Conservation (phyloP, 2,888 invertebrate genomes). For the Apeira syringaria region DNA sequence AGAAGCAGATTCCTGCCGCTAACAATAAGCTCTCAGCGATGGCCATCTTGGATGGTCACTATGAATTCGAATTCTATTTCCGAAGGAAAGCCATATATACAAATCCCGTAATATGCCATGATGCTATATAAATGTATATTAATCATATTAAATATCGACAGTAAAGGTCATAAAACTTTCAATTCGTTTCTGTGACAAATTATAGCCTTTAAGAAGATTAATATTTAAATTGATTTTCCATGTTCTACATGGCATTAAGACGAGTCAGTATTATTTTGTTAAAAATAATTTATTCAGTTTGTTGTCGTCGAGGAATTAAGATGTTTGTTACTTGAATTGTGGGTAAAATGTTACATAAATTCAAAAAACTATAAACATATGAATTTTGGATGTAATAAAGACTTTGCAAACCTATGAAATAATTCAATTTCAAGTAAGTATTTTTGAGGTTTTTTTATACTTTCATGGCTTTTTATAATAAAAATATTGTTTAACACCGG, state of each 20-base stretch:
- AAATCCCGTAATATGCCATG: background rate
- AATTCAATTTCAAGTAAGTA: no score
- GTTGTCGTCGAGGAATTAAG: background rate
- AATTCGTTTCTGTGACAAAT: slow-evolving; percentile 4
- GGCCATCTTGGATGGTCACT: background rate
- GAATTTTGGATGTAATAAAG: no score
- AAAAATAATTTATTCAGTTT: background rate
- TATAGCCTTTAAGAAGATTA: background rate
- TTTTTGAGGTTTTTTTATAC: no score
- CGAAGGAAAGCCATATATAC: background rate
- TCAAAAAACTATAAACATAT: no score
- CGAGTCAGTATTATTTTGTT: background rate
- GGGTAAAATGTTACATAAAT: no score
- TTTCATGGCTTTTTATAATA: no score
- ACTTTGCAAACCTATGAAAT: no score
- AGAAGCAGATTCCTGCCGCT: background rate
- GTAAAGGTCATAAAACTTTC: background rate
- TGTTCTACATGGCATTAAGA: slow-evolving; percentile 1
- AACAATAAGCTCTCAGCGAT: background rate
- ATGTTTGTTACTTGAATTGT: background rate
- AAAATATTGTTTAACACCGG: no score
- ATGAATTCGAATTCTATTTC: background rate
- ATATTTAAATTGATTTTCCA: slow-evolving; percentile 6
- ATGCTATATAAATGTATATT: background rate
- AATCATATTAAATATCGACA: background rate